phyloP scores from a whole-genome alignment of 92 coral and sea anemone species.

The Hydrozoanthus gracilis region DNA sequence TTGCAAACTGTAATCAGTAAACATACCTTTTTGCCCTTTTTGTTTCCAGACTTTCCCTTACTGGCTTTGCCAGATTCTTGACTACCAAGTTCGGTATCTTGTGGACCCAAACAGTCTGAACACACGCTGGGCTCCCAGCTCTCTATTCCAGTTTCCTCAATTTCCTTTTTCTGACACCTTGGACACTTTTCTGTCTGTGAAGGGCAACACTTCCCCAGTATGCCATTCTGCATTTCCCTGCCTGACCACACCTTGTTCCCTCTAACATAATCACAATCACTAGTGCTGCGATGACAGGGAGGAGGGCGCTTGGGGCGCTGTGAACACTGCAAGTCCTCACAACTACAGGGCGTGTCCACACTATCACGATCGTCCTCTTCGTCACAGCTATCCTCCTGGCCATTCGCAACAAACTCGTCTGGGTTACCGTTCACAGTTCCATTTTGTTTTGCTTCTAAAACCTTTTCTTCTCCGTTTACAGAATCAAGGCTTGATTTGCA shows the following conservation, averaged over 20 bases:
- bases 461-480: slow-evolving; percentile 52
- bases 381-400: slow-evolving; percentile 77
- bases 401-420: slow-evolving; percentile 69
- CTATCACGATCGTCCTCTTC: slow-evolving; percentile 83
- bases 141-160: neutral
- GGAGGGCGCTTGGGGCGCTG: slow-evolving; percentile 55
- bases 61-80: slow-evolving; percentile 21
- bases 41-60: slow-evolving; percentile 42
- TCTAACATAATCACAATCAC: slow-evolving; percentile 80
- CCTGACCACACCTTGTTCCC: slow-evolving; percentile 57
- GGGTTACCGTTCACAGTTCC: slow-evolving; percentile 58
- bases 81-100: slow-evolving; percentile 10
- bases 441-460: slow-evolving; percentile 61
- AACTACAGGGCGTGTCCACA: slow-evolving; percentile 74
- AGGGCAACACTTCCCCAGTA: slow-evolving; percentile 32
- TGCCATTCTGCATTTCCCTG: slow-evolving; percentile 48
- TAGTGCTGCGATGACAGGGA: slow-evolving; percentile 54
- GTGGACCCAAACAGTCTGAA: slow-evolving; percentile 38
- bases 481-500: slow-evolving; percentile 58
- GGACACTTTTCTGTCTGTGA: slow-evolving; percentile 43
- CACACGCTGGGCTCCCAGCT: slow-evolving; percentile 20
- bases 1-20: neutral
- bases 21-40: slow-evolving; percentile 43
- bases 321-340: slow-evolving; percentile 72
- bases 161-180: slow-evolving; percentile 17